phyloP scores from a whole-genome alignment of 1,140 invertebrate genomes.

The Drosophila subpulchrella region DNA sequence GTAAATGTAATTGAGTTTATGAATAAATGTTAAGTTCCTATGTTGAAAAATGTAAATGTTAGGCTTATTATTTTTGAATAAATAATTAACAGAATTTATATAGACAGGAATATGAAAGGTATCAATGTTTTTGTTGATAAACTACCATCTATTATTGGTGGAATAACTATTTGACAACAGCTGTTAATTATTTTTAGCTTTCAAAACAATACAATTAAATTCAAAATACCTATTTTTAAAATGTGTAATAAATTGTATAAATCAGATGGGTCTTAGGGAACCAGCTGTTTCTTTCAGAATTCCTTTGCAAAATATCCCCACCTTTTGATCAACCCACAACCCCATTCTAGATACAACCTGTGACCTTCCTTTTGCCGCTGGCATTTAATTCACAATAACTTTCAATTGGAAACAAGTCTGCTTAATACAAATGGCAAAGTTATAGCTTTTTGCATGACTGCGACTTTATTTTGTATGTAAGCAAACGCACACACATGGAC shows the following conservation, averaged over 20 bases:
- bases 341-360: not conserved
- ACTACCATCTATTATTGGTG: too few species aligned
- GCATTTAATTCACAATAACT: slow-evolving; percentile 42
- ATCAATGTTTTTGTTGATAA: too few species aligned
- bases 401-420: slow-evolving; percentile 26
- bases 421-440: slow-evolving; percentile 40
- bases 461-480: slow-evolving; percentile 31
- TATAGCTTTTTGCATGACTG: slow-evolving; percentile 24
- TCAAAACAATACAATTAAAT: not conserved
- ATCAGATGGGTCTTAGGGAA: too few species aligned
- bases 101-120: too few species aligned
- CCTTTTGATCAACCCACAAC: not conserved
- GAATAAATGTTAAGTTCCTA: too few species aligned
- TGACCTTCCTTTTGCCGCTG: slow-evolving; percentile 14
- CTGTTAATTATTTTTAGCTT: not conserved
- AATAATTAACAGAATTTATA: too few species aligned
- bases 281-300: not conserved
- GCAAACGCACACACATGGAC: slow-evolving; percentile 34
- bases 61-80: too few species aligned
- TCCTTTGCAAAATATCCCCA: not conserved
- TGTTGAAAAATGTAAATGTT: too few species aligned
- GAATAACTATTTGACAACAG: too few species aligned
- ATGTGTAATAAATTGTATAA: too few species aligned
- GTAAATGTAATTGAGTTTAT: too few species aligned
- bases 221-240: too few species aligned